Base-by-base conservation (phyloP, 1,140 invertebrate genomes). In the Steinernema khuongi region DNA sequence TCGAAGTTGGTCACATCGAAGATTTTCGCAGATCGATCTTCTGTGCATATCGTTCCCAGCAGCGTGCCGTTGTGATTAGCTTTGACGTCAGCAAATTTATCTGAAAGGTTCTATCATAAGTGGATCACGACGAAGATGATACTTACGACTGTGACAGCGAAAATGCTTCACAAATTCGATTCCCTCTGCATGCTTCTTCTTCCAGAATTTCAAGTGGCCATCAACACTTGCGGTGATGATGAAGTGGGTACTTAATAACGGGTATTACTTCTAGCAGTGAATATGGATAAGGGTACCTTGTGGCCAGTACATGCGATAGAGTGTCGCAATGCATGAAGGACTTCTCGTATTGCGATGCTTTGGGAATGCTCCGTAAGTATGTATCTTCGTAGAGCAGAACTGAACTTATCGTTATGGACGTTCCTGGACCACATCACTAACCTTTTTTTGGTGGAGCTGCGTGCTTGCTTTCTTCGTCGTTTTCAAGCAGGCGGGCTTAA, bases 161-260 rank as follows among this genome's bases (percentile, higher is more conserved):
- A 97, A 99, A 86, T 98, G 95, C 87, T 99, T 99, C 0, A 99
- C 96, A 89, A 99, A 99, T 87, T 99, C 96, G 82, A 99, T 95
- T 1, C 93, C 91, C 82, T 91, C 90, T 75, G 94, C 92, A 82
- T 90, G 88, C 87, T 81, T 85, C 77, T 89, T 89, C 74, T 98
- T 99, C 97, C 97, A 99, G 88, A 99, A 99, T 86, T 99, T 99
- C 0, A 99, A 90, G 87, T 97, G 94, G 0, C 97, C 97, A 89
- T 99, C 96, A 82, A 90, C 89, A 84, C 94, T 97, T 0, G 91
- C 94, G 1, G 97, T 99, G 31, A 99, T 91, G 11, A 99, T 88
- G 87, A 99, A 99, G 87, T 97, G 93, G 30, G 94, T 96, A 83
- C 90, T 91, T 77, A 67, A 86, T 82, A 71, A 33, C 75, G 70